Evolutionary conservation across 2,797 vertebrate genomes (phyloP).

Genomic region (Cynodonichthys magdalenae): DNA sequence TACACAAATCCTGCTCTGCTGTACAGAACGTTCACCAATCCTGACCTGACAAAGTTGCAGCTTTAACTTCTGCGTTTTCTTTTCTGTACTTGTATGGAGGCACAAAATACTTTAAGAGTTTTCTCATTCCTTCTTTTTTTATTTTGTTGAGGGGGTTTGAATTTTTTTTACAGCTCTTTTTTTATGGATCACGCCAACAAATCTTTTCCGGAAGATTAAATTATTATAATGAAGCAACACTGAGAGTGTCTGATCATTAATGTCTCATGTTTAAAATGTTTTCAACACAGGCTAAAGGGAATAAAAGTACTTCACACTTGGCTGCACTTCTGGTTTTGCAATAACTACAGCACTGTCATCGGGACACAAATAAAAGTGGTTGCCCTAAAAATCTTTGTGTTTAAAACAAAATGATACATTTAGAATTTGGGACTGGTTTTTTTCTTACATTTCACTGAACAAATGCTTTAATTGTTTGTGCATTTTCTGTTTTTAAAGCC

Average conservation of each 20-base stretch:
- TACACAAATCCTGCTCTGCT: conserved; percentile 24
- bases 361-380: conserved; percentile 11
- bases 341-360: conserved; percentile 8
- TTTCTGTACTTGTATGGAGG: too few relatives aligned
- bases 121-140: conserved; percentile 6
- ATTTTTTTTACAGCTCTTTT: neutral
- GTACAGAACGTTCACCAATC: conserved; percentile 7
- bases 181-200: conserved; percentile 7
- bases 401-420: conserved; percentile 21
- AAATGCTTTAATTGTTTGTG: conserved; percentile 24
- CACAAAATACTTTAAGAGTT: conserved; percentile 2
- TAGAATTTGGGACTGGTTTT: neutral
- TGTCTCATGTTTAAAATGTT: conserved; percentile 10
- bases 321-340: conserved; percentile 20
- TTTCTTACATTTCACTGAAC: conserved; percentile 13
- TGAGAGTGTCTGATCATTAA: conserved; percentile 17
- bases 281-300: conserved; percentile 22
- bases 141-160: neutral
- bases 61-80: conserved; percentile 19
- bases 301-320: conserved; percentile 7
- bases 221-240: neutral
- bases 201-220: conserved; percentile 10
- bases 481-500: conserved; percentile 31
- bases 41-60: conserved; percentile 9
- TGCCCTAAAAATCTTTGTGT: conserved; percentile 24